Conservation (phyloP, 2,113 vertebrate genomes). For the Actinemys pallida region DNA sequence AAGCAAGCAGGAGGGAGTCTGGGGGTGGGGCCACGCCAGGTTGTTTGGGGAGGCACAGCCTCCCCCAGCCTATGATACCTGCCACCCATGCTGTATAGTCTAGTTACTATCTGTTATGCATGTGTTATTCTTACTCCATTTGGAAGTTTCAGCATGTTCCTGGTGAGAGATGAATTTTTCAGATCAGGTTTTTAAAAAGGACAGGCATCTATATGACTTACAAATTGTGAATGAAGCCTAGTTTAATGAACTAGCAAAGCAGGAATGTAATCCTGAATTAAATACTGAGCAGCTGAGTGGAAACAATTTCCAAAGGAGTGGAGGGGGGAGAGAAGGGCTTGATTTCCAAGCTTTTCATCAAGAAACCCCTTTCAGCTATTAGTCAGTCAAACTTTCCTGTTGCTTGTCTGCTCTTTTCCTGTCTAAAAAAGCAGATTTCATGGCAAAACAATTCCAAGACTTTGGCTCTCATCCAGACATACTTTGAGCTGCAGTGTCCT, state of each 20-base stretch:
- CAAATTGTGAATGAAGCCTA: not conserved
- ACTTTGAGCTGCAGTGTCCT: slow-evolving; percentile 54
- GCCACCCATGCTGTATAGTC: no score
- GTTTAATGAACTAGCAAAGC: not conserved
- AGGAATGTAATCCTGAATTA: not conserved
- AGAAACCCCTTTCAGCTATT: slow-evolving; percentile 41
- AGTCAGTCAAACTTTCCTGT: slow-evolving; percentile 45
- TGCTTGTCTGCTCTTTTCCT: slow-evolving; percentile 51
- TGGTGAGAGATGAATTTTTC: not conserved
- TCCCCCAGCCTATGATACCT: no score
- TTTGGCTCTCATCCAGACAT: slow-evolving; percentile 64
- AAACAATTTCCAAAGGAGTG: not conserved
- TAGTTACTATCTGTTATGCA: not conserved
- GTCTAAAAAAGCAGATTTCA: slow-evolving; percentile 70
- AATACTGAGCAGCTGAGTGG: accelerated
- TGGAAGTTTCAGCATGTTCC: not conserved
- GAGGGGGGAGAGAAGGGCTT: slow-evolving; percentile 58
- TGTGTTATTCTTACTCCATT: not conserved
- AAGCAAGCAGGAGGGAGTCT: not conserved
- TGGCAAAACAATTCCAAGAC: slow-evolving; percentile 73
- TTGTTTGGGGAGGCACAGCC: no score
- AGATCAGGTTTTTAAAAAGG: not conserved
- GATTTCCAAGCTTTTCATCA: slow-evolving; percentile 68
- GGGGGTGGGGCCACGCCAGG: no score
- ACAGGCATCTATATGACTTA: not conserved